A percentile compares a stretch with the other conserved stretches of the same genome.
These are phyloP conservation scores for Chlamydotis undulata DNA, from an alignment of 2,113 vertebrate genomes.

Conservation along the genomic window DNA sequence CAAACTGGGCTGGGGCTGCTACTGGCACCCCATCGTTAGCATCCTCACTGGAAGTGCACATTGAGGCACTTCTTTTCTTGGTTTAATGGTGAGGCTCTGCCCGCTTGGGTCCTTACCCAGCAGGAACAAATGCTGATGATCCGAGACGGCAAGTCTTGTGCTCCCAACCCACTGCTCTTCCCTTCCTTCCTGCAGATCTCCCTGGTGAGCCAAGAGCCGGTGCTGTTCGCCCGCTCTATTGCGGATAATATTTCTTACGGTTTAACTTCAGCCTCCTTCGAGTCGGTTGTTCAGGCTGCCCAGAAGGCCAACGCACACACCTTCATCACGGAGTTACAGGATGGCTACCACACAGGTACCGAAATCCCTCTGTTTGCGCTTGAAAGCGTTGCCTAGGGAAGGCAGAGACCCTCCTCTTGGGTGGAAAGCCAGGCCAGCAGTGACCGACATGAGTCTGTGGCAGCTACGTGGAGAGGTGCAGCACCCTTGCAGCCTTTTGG, in stretches of 20 bases:
- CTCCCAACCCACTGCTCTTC: background rate
- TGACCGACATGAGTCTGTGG: rapidly evolving
- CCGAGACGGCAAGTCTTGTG: rapidly evolving
- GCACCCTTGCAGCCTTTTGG: background rate
- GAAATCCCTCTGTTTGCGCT: background rate
- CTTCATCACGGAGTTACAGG: slow-evolving; percentile 86
- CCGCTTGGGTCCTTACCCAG: background rate
- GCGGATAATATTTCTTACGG: slow-evolving; percentile 91
- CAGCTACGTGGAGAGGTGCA: background rate
- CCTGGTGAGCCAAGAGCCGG: slow-evolving; percentile 93
- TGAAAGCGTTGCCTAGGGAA: background rate
- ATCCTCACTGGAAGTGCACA: background rate
- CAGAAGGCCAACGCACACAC: slow-evolving; percentile 88
- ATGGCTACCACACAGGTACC: slow-evolving; percentile 89
- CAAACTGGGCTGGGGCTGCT: background rate
- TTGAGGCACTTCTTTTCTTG: background rate
- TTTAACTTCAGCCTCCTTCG: slow-evolving; percentile 77
- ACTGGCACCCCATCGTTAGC: rapidly evolving
- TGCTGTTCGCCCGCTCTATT: slow-evolving; percentile 91
- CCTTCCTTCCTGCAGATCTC: slow-evolving; percentile 79
- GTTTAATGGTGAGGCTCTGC: background rate
- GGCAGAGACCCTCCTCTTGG: background rate
- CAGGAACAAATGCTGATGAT: background rate
- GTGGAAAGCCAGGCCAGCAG: background rate
- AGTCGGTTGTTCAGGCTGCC: slow-evolving; percentile 83